Percentiles rank a stretch among this genome's conserved stretches.
Evolutionary conservation across 2,888 invertebrate species (phyloP).

Genomic region (Unio delphinus): DNA sequence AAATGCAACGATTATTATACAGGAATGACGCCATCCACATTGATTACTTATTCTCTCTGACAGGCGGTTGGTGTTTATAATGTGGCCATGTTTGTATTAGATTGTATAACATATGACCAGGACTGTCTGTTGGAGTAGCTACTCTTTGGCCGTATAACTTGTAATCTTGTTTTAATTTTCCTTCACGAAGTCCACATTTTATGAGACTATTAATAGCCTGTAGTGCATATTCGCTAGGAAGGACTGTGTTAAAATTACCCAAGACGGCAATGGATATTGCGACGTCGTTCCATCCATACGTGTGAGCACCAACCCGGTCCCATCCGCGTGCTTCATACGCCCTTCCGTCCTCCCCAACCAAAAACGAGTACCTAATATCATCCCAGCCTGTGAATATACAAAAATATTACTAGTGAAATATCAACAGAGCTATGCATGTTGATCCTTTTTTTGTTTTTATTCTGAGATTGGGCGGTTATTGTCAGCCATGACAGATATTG

Average conservation of each 20-base stretch:
- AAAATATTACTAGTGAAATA: not conserved
- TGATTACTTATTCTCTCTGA: not conserved
- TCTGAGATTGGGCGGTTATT: no score
- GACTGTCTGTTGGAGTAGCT: constrained; percentile 36
- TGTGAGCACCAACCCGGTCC: constrained; percentile 37
- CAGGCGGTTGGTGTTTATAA: constrained; percentile 3
- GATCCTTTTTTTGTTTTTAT: no score
- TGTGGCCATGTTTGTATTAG: constrained; percentile 38
- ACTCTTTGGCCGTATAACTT: constrained; percentile 51
- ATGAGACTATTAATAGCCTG: constrained; percentile 48
- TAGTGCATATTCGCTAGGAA: constrained; percentile 45
- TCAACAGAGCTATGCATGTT: no score
- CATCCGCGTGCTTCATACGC: no score
- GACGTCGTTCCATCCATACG: constrained; percentile 76
- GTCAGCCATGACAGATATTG: no score
- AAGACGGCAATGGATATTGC: constrained; percentile 54
- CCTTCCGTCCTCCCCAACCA: no score
- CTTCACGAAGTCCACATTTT: constrained; percentile 45
- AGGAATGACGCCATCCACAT: no score
- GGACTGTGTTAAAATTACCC: constrained; percentile 46
- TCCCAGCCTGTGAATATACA: constrained; percentile 26
- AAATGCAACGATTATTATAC: no score
- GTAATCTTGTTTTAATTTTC: constrained; percentile 34
- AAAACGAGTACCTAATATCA: no score
- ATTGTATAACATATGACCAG: constrained; percentile 39